Evolutionary conservation across 2,113 vertebrate species (phyloP).

Genomic region (Pterocles orientalis): DNA sequence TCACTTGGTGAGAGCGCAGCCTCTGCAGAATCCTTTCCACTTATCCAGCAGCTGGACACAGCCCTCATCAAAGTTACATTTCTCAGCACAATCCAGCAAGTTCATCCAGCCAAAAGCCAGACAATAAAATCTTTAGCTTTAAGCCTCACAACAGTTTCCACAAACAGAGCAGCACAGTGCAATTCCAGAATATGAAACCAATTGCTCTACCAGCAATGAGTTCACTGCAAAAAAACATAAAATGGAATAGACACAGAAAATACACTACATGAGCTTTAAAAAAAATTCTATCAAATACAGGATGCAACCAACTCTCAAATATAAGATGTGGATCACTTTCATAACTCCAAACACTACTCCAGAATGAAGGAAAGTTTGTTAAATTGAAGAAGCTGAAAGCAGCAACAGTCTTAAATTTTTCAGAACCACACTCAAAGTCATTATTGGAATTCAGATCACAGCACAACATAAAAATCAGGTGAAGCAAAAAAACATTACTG

Average conservation of each 20-base stretch:
- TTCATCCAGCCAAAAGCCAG: background rate
- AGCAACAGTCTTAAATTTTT: background rate
- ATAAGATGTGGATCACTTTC: background rate
- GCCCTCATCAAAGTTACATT: background rate
- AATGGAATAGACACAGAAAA: background rate
- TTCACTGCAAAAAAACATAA: background rate
- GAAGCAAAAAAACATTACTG: background rate
- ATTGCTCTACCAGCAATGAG: background rate
- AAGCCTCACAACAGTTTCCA: background rate
- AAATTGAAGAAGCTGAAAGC: background rate
- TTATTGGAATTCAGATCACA: background rate
- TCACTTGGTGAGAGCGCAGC: background rate
- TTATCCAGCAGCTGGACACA: conserved; percentile 33
- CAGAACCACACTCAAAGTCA: background rate
- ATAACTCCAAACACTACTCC: background rate
- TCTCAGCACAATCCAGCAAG: background rate
- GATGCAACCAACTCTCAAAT: background rate
- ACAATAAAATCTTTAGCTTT: background rate
- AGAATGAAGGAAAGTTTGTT: background rate
- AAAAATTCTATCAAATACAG: background rate
- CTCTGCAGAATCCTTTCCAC: background rate
- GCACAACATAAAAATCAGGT: background rate
- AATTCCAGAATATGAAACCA: background rate
- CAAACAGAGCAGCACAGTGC: background rate
- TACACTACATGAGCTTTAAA: background rate